Evolutionary conservation across 2,797 vertebrate species (phyloP).

Genomic region (Tragopan temminckii): DNA sequence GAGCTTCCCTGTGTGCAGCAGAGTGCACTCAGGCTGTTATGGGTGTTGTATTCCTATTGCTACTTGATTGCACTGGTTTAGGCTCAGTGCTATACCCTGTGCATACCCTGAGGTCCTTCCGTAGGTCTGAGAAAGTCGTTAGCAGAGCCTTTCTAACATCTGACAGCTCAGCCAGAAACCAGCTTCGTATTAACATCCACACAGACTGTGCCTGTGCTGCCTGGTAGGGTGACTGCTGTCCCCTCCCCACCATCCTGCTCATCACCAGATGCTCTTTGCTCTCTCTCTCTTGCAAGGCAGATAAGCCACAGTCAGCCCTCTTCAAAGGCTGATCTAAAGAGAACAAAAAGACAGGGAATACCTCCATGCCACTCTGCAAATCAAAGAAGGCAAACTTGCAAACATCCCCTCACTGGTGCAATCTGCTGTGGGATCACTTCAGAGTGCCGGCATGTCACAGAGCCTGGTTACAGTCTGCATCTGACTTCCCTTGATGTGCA

Average conservation of each 20-base stretch:
- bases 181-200: background rate
- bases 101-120: background rate
- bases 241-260: background rate
- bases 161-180: background rate
- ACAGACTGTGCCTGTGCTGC: background rate
- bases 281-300: background rate
- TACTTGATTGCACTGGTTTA: background rate
- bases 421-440: background rate
- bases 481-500: background rate
- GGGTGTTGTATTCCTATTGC: background rate
- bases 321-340: background rate
- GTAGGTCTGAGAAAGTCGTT: background rate
- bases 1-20: background rate
- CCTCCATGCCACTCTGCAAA: background rate
- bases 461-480: background rate
- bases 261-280: background rate
- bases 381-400: background rate
- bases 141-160: background rate
- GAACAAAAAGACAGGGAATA: background rate
- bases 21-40: background rate
- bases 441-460: background rate
- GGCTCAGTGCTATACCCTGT: background rate
- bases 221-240: background rate
- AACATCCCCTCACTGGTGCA: rapidly evolving
- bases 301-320: background rate